A percentile compares a stretch with the other conserved stretches of the same genome.
phyloP scores from a whole-genome alignment of 2,113 vertebrate species.

The Dasyornis broadbenti region DNA sequence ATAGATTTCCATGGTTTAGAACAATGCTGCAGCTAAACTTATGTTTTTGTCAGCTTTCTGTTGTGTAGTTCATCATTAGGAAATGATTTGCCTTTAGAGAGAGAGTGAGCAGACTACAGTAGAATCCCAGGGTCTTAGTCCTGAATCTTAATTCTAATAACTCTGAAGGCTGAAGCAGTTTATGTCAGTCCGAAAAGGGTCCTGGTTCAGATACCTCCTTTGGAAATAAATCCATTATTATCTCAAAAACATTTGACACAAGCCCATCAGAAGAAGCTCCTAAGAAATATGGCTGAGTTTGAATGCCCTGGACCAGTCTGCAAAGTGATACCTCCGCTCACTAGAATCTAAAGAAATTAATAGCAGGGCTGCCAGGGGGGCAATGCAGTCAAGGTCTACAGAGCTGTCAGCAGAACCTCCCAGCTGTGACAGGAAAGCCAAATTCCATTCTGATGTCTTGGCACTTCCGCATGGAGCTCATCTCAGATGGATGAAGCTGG shows the following conservation, averaged over 20 bases:
- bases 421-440: background rate
- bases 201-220: background rate
- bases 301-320: background rate
- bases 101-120: background rate
- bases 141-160: background rate
- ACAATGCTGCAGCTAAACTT: background rate
- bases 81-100: background rate
- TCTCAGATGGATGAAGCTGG: background rate
- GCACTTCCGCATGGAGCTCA: rapidly evolving
- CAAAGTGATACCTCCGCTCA: background rate
- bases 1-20: background rate
- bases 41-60: background rate
- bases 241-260: background rate
- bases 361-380: background rate
- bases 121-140: background rate
- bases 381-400: background rate
- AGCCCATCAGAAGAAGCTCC: background rate
- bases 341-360: background rate
- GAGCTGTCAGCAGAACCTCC: background rate
- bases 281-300: background rate
- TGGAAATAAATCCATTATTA: background rate
- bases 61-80: background rate
- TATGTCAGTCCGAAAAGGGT: background rate
- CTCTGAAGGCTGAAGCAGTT: background rate
- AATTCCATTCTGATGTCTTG: background rate